Evolutionary conservation across 2,888 invertebrate species (phyloP), one percentile per base, ranked within the genome.

Genomic region (Folsomia candida): DNA sequence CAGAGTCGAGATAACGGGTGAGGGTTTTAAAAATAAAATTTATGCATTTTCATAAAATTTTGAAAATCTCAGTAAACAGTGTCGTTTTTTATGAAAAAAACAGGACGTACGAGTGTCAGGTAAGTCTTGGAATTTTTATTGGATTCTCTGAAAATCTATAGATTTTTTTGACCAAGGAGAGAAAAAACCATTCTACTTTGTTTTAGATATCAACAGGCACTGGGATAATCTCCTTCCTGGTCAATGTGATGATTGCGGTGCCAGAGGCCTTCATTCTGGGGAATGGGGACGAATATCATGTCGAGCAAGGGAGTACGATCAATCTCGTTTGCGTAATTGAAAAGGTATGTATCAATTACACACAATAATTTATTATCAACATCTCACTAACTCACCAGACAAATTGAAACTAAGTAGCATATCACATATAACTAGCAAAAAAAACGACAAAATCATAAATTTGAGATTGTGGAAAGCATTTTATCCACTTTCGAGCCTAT

Each of bases 51-150:
- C n/a, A n/a, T n/a, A n/a, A n/a, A n/a, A n/a, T n/a, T n/a, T n/a
- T n/a, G n/a, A n/a, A n/a, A n/a, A n/a, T n/a, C n/a, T n/a, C n/a
- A n/a, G n/a, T n/a, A n/a, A n/a, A n/a, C n/a, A n/a, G n/a, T n/a
- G n/a, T n/a, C n/a, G n/a, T n/a, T n/a, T n/a, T n/a, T n/a, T n/a
- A n/a, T n/a, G n/a, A n/a, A n/a, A n/a, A n/a, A n/a, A n/a, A n/a
- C n/a, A n/a, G n/a, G n/a, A 92, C 92, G 75, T 94, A 95, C 85
- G 93, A 93, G 83, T 94, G 93, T 84, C 94, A 94, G 90, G 94
- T 94, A 85, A 86, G 84, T 9, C 11, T 9, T 25, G 6, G 26
- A 14, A 14, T n/a, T 9, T 9, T 22, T 58, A 9, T 58, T 58
- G 58, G 14, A 58, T 58, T 58, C 20, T 18, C 20, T 58, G 20